Conservation (phyloP, 1,140 invertebrate species). For the Glomeris maerens region DNA sequence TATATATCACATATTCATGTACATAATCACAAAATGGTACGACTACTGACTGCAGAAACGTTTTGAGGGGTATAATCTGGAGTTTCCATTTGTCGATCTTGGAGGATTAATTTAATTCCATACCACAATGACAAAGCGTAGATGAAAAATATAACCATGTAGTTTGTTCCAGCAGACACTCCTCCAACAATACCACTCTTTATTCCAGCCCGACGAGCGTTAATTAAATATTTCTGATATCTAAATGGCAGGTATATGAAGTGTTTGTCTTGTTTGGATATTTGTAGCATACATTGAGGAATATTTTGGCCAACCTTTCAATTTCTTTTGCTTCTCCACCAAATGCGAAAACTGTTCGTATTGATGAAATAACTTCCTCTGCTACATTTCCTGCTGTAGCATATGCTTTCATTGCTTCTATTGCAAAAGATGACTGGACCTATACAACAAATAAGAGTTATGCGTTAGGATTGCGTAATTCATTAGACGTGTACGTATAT, state of each 20-base stretch:
- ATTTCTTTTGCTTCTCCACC: slow-evolving; percentile 59
- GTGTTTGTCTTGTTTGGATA: too few relatives aligned
- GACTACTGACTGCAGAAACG: slow-evolving; percentile 22
- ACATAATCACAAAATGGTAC: too few relatives aligned
- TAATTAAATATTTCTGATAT: slow-evolving; percentile 43
- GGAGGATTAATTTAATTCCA: slow-evolving; percentile 45
- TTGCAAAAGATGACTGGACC: slow-evolving; percentile 44
- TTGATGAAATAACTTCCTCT: slow-evolving; percentile 58
- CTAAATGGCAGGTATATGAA: too few relatives aligned
- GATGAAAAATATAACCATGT: slow-evolving; percentile 53
- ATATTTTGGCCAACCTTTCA: slow-evolving; percentile 27
- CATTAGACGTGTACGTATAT: too few relatives aligned
- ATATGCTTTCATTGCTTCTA: slow-evolving; percentile 60
- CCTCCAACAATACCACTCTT: slow-evolving; percentile 54
- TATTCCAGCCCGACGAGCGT: slow-evolving; percentile 45
- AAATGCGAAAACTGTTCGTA: slow-evolving; percentile 67
- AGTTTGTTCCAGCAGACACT: slow-evolving; percentile 46
- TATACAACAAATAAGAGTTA: too few relatives aligned
- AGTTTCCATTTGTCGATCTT: slow-evolving; percentile 12
- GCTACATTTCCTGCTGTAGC: slow-evolving; percentile 61
- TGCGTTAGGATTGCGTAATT: too few relatives aligned
- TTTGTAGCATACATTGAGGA: background rate
- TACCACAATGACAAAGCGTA: slow-evolving; percentile 75
- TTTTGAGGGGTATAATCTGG: slow-evolving; percentile 19
- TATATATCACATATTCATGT: too few relatives aligned